Evolutionary conservation across 2,113 vertebrate genomes (phyloP), one percentile per base, ranked within the genome.

Genomic region (Heteronetta atricapilla): DNA sequence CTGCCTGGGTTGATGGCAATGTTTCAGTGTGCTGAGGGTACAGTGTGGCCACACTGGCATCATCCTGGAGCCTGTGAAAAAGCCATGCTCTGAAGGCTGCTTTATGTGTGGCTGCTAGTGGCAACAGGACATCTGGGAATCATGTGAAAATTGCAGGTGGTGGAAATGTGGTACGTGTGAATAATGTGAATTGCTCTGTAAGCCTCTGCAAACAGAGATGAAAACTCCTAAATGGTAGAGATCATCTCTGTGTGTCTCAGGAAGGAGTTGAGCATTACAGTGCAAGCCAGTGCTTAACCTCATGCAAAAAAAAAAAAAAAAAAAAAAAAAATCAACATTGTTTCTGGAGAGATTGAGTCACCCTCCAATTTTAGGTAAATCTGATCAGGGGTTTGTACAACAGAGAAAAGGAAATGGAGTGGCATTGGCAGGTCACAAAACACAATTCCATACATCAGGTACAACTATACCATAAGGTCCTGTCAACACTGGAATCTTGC

Each of bases 341-440:
- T 83, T 96, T 94, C 82, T 96, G 94, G 88, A 64, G 64, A 95
- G 82, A 77, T 26, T 80, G 92, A 94, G 72, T 93, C 90, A 94
- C 55, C 59, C 86, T 81, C 89, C 75, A 94, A 12, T 77, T 82
- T 91, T 83, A 70, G 82, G 92, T 67, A 50, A 88, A 94, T 62
- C 40, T 73, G 26, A 70, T 62, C 72, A 66, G 55, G 36, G 66
- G 48, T 76, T 79, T 82, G 62, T 82, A 70, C 0, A 0, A 75
- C 44, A 64, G 53, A 79, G 75, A 66, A 82, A 50, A 3, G 4
- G 79, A 63, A 93, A 58, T 12, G 55, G 67, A 82, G 82, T 66
- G 19, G 66, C 13, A 75, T 46, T 56, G 9, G 3, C 67, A 77
- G 75, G 63, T 80, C 79, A 74, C 0, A 0, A 58, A 85, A 85